A percentile compares a stretch with the other conserved stretches of the same genome.
Evolutionary conservation across 2,797 vertebrate genomes (phyloP).

Genomic region (Karalla daura): DNA sequence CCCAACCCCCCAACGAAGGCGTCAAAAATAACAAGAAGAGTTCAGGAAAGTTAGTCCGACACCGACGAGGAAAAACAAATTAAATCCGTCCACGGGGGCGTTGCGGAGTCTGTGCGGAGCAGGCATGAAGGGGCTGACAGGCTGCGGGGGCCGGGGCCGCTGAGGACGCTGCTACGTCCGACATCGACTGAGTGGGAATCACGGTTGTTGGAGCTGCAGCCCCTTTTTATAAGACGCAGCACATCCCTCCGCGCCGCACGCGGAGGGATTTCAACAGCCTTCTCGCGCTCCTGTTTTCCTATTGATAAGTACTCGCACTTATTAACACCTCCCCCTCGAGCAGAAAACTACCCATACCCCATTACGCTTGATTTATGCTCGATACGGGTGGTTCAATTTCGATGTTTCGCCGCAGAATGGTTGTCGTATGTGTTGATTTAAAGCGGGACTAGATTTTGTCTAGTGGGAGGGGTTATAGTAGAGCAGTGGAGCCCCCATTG

Average conservation of each 20-base stretch:
- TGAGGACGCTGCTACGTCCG: constrained; percentile 24
- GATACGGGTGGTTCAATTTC: rapidly evolving
- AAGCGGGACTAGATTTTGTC: background rate
- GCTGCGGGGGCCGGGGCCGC: constrained; percentile 30
- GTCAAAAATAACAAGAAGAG: constrained; percentile 31
- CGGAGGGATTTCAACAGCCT: too few relatives aligned
- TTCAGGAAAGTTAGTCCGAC: constrained; percentile 71
- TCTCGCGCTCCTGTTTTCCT: too few relatives aligned
- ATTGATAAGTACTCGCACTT: too few relatives aligned
- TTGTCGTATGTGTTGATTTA: too few relatives aligned
- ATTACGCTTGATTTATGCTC: rapidly evolving
- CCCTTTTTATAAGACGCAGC: constrained; percentile 48
- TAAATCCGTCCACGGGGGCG: constrained; percentile 69
- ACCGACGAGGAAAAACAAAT: constrained; percentile 61
- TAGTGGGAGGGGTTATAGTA: constrained; percentile 74
- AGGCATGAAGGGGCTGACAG: constrained; percentile 35
- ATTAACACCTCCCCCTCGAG: rapidly evolving
- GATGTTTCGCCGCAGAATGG: rapidly evolving
- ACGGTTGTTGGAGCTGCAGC: constrained; percentile 53
- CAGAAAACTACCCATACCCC: rapidly evolving
- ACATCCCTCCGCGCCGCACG: constrained; percentile 68
- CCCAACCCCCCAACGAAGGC: too few relatives aligned
- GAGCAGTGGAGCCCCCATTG: constrained; percentile 61
- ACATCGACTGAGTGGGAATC: constrained; percentile 70
- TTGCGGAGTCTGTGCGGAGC: constrained; percentile 26